phyloP scores from a whole-genome alignment of 2,797 vertebrate species.

The Tokudaia muenninki region DNA sequence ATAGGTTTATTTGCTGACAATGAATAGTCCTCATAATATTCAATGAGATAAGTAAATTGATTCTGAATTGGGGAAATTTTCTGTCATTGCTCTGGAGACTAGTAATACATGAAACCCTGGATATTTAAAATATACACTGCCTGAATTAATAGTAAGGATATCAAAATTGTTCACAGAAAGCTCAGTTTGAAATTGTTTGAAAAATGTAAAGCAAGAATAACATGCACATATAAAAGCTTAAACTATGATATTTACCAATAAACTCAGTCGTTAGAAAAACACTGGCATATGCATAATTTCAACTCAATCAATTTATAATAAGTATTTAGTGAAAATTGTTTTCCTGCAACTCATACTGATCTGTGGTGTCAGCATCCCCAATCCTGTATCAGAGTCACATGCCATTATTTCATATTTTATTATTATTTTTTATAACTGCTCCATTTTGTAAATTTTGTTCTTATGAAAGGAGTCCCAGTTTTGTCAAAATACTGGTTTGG shows the following conservation, averaged over 20 bases:
- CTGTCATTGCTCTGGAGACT: not conserved
- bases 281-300: not conserved
- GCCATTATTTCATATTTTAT: too few relatives aligned
- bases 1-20: slow-evolving; percentile 1
- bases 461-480: not conserved
- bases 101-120: too few relatives aligned
- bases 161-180: not conserved
- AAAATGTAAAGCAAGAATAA: not conserved
- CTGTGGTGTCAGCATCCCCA: accelerated
- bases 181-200: not conserved
- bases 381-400: not conserved
- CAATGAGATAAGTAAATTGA: not conserved
- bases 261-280: not conserved
- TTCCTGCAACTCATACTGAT: not conserved
- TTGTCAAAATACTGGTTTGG: not conserved
- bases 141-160: not conserved
- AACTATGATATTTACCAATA: not conserved
- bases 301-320: not conserved
- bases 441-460: not conserved
- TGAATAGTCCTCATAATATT: not conserved
- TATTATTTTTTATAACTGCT: not conserved
- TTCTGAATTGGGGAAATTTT: not conserved
- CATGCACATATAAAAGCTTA: not conserved
- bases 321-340: not conserved
- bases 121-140: not conserved